Percentiles rank a stretch among this genome's conserved stretches.
These are phyloP conservation scores for Gallinago solitaria DNA, from an alignment of 2,797 vertebrate species.

Conservation along the genomic window DNA sequence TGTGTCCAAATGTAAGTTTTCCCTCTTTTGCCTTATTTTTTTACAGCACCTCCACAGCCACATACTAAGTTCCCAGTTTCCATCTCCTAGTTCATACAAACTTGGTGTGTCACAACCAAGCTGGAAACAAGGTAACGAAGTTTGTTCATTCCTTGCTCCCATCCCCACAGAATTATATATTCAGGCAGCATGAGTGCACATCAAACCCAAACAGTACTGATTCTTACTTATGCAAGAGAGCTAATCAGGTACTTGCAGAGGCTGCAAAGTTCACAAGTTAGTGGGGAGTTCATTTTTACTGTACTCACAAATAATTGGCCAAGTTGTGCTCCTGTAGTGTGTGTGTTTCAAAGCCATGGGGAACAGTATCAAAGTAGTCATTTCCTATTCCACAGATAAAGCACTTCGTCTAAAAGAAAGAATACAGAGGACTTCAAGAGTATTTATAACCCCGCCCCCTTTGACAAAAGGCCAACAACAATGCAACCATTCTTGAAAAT, in stretches of 20 bases:
- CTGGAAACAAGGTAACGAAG: background rate
- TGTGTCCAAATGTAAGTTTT: background rate
- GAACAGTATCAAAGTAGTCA: slow-evolving; percentile 96
- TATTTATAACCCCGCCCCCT: background rate
- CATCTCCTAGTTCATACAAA: background rate
- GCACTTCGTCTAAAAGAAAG: slow-evolving; percentile 89
- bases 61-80: background rate
- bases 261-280: background rate
- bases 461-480: background rate
- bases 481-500: background rate
- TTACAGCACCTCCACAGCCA: background rate
- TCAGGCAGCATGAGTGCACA: background rate
- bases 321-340: slow-evolving; percentile 97
- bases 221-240: background rate
- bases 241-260: background rate
- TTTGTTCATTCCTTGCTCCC: background rate
- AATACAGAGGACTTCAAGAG: background rate
- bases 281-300: background rate
- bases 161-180: background rate
- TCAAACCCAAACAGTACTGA: background rate
- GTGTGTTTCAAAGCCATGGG: slow-evolving; percentile 96
- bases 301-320: slow-evolving; percentile 96
- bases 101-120: background rate
- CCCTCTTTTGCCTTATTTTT: background rate
- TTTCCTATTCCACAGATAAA: slow-evolving; percentile 98